Evolutionary conservation across 2,888 invertebrate species (phyloP).

Genomic region (Salticus scenicus): DNA sequence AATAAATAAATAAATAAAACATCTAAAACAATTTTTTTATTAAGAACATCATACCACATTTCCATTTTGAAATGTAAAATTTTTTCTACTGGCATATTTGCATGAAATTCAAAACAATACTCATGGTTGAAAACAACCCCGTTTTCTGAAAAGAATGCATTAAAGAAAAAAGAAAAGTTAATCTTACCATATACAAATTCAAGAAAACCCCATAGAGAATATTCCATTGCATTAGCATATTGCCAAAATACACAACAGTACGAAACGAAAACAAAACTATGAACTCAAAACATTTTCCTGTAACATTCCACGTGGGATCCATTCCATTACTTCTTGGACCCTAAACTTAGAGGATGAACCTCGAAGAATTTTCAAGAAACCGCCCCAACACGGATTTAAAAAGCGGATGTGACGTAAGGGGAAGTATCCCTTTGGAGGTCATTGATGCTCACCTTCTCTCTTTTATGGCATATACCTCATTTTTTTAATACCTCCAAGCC

Average conservation of each 20-base stretch:
- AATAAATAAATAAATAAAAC: too few species aligned
- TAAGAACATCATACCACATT: too few species aligned
- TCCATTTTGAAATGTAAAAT: too few species aligned
- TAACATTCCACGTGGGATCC: constrained; percentile 43
- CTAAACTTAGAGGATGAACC: constrained; percentile 53
- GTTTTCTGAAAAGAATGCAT: background rate
- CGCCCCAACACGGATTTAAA: constrained; percentile 45
- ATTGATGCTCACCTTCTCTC: constrained; percentile 48
- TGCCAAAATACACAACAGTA: background rate
- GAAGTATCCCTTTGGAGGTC: constrained; percentile 56
- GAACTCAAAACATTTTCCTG: constrained; percentile 12
- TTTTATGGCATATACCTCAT: constrained; percentile 42
- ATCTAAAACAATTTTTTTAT: too few species aligned
- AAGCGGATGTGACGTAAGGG: constrained; percentile 60
- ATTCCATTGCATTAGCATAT: constrained; percentile 15
- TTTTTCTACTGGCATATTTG: too few species aligned
- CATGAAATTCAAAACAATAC: too few species aligned
- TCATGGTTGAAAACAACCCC: too few species aligned
- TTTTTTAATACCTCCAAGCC: constrained; percentile 41
- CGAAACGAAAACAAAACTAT: background rate
- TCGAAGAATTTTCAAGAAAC: constrained; percentile 62
- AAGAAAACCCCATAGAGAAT: background rate
- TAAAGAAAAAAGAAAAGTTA: background rate
- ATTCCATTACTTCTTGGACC: constrained; percentile 27
- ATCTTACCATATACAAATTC: background rate